phyloP scores from a whole-genome alignment of 2,888 invertebrate genomes.

The Ceramica pisi region DNA sequence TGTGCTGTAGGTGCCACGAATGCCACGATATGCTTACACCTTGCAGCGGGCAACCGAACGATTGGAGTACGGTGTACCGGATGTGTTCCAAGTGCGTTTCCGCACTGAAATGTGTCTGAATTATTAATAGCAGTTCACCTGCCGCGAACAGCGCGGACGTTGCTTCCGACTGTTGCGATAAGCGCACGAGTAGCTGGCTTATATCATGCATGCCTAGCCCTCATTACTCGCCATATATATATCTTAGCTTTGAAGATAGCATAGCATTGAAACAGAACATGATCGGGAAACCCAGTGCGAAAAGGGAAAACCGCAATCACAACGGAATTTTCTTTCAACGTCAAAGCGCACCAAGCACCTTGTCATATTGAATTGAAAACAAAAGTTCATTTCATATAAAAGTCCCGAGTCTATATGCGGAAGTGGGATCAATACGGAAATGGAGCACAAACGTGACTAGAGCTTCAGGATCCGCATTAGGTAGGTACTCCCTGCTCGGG shows the following conservation, averaged over 20 bases:
- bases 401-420: neutral
- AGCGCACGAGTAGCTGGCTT: neutral
- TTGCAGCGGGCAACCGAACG: no score
- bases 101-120: constrained; percentile 71
- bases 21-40: neutral
- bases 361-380: neutral
- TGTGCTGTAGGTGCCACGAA: neutral
- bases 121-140: constrained; percentile 64
- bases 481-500: constrained; percentile 7
- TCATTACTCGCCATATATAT: neutral
- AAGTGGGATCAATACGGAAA: constrained; percentile 14
- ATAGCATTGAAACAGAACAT: neutral
- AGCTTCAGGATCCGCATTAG: constrained; percentile 17
- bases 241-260: neutral
- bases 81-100: constrained; percentile 75
- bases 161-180: constrained; percentile 31
- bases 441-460: constrained; percentile 27
- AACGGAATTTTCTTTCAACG: neutral
- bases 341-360: no score
- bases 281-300: neutral
- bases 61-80: constrained; percentile 62
- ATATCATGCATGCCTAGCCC: neutral
- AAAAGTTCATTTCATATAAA: neutral
- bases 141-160: constrained; percentile 30
- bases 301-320: constrained; percentile 1